Conservation (phyloP, 2,797 vertebrate species). For the Cetoscarus ocellatus region DNA sequence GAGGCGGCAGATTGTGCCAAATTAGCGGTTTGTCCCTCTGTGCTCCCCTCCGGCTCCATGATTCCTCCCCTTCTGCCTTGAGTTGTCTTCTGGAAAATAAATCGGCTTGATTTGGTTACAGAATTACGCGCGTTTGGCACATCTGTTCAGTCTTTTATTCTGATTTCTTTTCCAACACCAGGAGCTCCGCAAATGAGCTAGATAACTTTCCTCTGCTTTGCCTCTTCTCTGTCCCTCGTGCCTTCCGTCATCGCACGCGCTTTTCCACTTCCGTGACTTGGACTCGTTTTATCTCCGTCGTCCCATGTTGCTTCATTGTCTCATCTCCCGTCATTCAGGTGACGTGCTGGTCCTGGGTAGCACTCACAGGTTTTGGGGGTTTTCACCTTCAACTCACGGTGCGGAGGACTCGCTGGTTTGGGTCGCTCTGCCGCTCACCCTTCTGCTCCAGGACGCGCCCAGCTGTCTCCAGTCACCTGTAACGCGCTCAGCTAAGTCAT, state of each 20-base stretch:
- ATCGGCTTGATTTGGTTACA: slow-evolving; percentile 44
- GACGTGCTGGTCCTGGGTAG: slow-evolving; percentile 60
- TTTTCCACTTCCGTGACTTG: slow-evolving; percentile 71
- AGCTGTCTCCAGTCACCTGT: slow-evolving; percentile 77
- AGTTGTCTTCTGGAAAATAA: slow-evolving; percentile 42
- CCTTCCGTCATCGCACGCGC: slow-evolving; percentile 78
- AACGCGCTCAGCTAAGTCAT: slow-evolving; percentile 72
- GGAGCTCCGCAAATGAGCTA: slow-evolving; percentile 45
- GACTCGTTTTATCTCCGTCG: slow-evolving; percentile 69
- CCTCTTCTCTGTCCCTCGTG: slow-evolving; percentile 68
- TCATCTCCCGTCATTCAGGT: slow-evolving; percentile 73
- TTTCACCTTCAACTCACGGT: slow-evolving; percentile 57
- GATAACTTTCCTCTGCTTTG: slow-evolving; percentile 74
- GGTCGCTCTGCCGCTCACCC: slow-evolving; percentile 42
- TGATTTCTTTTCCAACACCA: slow-evolving; percentile 36
- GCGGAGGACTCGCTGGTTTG: slow-evolving; percentile 12
- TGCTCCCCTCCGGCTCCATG: slow-evolving; percentile 80
- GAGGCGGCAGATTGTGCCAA: slow-evolving; percentile 88
- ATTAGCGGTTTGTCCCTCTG: slow-evolving; percentile 73
- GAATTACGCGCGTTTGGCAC: slow-evolving; percentile 55
- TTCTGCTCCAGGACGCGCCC: slow-evolving; percentile 42
- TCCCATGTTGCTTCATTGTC: slow-evolving; percentile 77
- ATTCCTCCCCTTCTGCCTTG: slow-evolving; percentile 41
- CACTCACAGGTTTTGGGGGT: slow-evolving; percentile 49
- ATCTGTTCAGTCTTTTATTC: slow-evolving; percentile 54